Evolutionary conservation across 2,888 invertebrate genomes (phyloP), one percentile per base, ranked within the genome.

Genomic region (Baronia brevicornis): DNA sequence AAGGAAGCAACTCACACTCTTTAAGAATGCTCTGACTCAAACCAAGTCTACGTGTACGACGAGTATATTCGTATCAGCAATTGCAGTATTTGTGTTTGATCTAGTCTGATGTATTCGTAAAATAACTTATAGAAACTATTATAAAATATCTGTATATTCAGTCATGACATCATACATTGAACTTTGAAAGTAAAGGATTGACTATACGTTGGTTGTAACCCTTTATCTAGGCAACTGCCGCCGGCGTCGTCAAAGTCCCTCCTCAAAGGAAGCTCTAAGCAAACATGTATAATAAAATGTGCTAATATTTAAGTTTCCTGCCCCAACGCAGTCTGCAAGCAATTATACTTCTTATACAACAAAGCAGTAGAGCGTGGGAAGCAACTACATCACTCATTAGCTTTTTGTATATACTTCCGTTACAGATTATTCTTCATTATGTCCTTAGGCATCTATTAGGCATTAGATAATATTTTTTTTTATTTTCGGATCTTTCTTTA

Each of bases 291-390:
- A 64, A 70, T 75, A 74, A 73, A 72, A 64, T 60, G 60, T 60
- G 66, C 69, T 64, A 77, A 78, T 72, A 77, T 78, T 77, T 69
- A 56, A 62, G 56, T 62, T 68, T 53, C 56, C 59, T 63, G 63
- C 66, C 66, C 62, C 61, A 62, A 54, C 40, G 58, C 50, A 52
- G 51, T 56, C 53, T 58, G 51, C 54, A 44, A 57, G 47, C 49
- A 58, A 62, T 63, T 61, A 62, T 54, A 51, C 46, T 48, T 17
- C 21, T 35, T 37, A 46, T 41, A 38, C 36, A 40, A 42, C 45
- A 36, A 39, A 23, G 36, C 33, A 39, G 33, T 21, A 35, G 28
- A 21, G 36, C 33, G 38, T 41, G 39, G 38, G 42, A 39, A 35
- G 13, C 8, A 12, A 29, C 8, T n/a, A 10, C 11, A 4, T 28